Percentiles rank a stretch among this genome's conserved stretches.
phyloP scores from a whole-genome alignment of 2,113 vertebrate genomes.

The Dicrurus megarhynchus region DNA sequence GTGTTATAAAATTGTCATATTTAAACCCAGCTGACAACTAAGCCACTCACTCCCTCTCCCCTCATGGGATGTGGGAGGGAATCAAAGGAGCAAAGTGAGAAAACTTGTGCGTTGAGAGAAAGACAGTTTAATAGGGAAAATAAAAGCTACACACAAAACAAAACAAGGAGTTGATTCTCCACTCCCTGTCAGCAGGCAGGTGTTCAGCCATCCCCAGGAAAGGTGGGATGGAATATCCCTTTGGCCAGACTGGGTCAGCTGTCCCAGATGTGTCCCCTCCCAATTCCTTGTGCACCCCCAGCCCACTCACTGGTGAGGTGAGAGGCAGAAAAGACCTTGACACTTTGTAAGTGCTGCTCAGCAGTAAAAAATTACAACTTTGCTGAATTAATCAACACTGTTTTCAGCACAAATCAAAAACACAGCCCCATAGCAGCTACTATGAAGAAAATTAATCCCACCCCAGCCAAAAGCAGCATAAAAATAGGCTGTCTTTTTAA shows the following conservation, averaged over 20 bases:
- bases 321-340: not conserved
- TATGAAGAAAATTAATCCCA: not conserved
- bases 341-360: rapidly evolving
- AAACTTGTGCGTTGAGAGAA: not conserved
- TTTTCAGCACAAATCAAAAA: not conserved
- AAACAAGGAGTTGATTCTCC: not conserved
- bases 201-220: not conserved
- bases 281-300: not conserved
- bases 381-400: not conserved
- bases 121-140: not conserved
- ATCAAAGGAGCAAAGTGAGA: not conserved
- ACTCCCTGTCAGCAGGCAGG: not conserved
- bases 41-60: not conserved
- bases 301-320: not conserved
- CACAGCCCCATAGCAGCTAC: not conserved
- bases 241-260: not conserved
- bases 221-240: not conserved
- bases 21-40: not conserved
- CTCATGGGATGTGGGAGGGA: not conserved
- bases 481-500: not conserved
- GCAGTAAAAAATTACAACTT: not conserved
- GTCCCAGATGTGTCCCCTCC: not conserved
- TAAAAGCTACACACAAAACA: not conserved
- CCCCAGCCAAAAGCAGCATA: not conserved
- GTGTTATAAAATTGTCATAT: not conserved